Conservation (phyloP, 2,797 vertebrate species). For the Tiaroga cobitis region DNA sequence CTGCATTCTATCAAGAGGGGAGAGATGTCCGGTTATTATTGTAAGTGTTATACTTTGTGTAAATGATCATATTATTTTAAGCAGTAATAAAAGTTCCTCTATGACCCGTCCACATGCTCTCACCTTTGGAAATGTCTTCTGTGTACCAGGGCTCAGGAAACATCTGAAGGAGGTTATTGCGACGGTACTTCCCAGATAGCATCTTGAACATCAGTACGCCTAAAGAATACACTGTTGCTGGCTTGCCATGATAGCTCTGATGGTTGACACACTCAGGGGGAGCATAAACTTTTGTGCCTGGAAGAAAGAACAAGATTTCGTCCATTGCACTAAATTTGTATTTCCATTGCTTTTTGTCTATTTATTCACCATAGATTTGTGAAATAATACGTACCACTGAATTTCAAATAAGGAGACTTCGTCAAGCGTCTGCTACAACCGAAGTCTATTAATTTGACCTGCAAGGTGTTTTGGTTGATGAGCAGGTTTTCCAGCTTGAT, state of each 20-base stretch:
- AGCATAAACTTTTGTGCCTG: no score
- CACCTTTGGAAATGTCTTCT: background rate
- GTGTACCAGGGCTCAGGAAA: background rate
- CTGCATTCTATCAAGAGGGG: background rate
- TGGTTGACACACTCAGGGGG: fast-evolving
- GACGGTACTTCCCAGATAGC: background rate
- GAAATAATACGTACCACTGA: no score
- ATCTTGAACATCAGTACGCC: background rate
- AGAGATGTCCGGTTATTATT: background rate
- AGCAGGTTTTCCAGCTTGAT: no score
- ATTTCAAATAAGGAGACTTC: no score
- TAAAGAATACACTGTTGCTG: conserved; percentile 12
- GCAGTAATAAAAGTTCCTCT: background rate
- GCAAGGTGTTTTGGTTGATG: no score
- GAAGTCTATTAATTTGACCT: no score
- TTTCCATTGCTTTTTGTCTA: no score
- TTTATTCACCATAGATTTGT: no score
- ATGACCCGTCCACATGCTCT: background rate
- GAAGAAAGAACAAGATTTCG: no score
- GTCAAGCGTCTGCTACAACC: no score
- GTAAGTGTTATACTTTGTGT: background rate
- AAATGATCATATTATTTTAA: background rate
- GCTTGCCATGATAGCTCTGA: background rate
- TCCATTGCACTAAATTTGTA: no score
- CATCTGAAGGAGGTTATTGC: fast-evolving